Conservation (phyloP, 2,113 vertebrate species). For the Lasiurus borealis region DNA sequence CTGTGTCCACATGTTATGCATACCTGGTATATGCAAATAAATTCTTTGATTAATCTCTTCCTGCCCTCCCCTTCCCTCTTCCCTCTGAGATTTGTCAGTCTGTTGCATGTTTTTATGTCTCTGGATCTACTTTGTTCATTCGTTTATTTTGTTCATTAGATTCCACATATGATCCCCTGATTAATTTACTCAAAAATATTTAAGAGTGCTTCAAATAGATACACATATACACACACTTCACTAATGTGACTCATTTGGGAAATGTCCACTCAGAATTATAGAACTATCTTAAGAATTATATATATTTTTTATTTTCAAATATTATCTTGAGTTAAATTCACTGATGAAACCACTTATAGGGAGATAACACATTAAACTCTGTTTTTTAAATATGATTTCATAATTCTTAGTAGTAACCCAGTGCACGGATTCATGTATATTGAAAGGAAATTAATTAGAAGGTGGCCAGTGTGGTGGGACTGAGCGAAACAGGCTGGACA, state of each 20-base stretch:
- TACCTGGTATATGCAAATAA: no score
- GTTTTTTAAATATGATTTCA: constrained; percentile 35
- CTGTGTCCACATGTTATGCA: no score
- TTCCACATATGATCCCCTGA: neutral
- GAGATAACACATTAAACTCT: neutral
- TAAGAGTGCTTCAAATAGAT: neutral
- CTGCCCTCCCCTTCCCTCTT: no score
- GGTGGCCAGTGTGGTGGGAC: no score
- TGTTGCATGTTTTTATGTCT: no score
- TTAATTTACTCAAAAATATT: constrained; percentile 26
- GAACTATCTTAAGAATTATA: neutral
- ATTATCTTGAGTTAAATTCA: neutral
- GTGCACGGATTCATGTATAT: no score
- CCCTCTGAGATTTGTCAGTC: no score
- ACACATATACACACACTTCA: neutral
- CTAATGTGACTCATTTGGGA: neutral
- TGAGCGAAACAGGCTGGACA: no score
- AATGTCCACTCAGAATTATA: neutral
- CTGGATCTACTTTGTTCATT: no score
- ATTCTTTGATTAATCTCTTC: no score
- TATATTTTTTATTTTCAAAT: constrained; percentile 6
- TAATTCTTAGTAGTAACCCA: neutral
- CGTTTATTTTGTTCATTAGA: no score
- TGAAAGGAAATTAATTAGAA: no score
- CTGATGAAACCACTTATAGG: neutral